These are phyloP conservation scores for Zelleria hepariella DNA, from an alignment of 2,888 invertebrate genomes.

Conservation along the genomic window DNA sequence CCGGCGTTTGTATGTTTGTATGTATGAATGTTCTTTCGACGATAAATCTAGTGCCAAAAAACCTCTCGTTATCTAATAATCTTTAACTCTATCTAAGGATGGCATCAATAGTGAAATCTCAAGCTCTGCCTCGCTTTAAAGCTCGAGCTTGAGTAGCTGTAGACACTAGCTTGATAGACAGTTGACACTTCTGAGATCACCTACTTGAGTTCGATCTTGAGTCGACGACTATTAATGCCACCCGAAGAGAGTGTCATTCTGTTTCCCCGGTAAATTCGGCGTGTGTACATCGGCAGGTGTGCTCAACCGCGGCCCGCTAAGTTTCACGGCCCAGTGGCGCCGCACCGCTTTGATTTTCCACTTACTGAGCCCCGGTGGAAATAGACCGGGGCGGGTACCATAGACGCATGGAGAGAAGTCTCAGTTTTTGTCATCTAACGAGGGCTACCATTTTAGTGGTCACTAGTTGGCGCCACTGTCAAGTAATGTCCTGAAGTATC, in stretches of 20 bases:
- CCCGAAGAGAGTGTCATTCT: neutral
- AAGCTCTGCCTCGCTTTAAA: too few relatives aligned
- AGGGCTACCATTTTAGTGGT: neutral
- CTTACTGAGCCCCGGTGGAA: slow-evolving; percentile 8
- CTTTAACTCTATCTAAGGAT: too few relatives aligned
- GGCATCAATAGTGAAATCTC: too few relatives aligned
- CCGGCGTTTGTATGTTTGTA: too few relatives aligned
- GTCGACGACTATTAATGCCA: too few relatives aligned
- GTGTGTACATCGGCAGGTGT: slow-evolving; percentile 5
- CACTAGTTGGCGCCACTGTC: too few relatives aligned
- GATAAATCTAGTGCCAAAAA: neutral
- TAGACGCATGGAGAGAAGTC: neutral
- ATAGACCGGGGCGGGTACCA: slow-evolving; percentile 7
- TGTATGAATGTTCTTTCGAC: too few relatives aligned
- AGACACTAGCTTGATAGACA: too few relatives aligned
- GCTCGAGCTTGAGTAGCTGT: too few relatives aligned
- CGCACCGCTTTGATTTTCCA: slow-evolving; percentile 14
- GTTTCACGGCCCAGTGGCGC: slow-evolving; percentile 7
- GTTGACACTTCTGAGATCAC: too few relatives aligned
- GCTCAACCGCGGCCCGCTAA: slow-evolving; percentile 1
- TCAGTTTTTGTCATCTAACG: neutral
- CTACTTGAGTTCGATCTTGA: too few relatives aligned
- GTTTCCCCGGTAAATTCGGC: neutral
- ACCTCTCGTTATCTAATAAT: neutral
- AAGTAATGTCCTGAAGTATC: too few relatives aligned